phyloP scores from a whole-genome alignment of 2,888 invertebrate species.

The Lycophotia porphyrea region DNA sequence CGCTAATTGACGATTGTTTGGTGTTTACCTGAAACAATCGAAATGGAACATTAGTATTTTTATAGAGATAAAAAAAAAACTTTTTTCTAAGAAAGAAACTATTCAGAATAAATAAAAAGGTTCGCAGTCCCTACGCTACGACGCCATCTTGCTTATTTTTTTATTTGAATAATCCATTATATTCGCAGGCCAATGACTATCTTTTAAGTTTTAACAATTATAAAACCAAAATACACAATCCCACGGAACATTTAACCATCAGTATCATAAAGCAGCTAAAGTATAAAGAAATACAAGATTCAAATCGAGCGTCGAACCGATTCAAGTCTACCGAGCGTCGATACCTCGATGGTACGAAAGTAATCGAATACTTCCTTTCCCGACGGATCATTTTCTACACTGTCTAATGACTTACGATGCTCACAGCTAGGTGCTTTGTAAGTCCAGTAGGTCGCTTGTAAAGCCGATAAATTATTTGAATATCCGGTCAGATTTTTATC shows the following conservation, averaged over 20 bases:
- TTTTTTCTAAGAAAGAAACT: not conserved
- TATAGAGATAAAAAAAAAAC: not conserved
- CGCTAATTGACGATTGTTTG: slow-evolving; percentile 29
- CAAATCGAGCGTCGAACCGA: slow-evolving; percentile 30
- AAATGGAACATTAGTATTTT: slow-evolving; percentile 44
- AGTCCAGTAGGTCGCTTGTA: slow-evolving; percentile 1
- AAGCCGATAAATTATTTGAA: slow-evolving; percentile 13
- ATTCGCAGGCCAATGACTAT: not conserved
- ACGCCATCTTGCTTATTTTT: slow-evolving; percentile 11
- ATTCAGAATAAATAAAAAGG: not conserved
- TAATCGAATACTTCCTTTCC: slow-evolving; percentile 65
- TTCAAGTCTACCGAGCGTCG: slow-evolving; percentile 18
- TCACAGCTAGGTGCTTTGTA: slow-evolving; percentile 21
- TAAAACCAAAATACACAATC: slow-evolving; percentile 7
- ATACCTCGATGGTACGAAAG: slow-evolving; percentile 38
- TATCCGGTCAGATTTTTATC: slow-evolving; percentile 25
- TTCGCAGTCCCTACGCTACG: not conserved
- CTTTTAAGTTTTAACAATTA: not conserved
- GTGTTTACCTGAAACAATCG: slow-evolving; percentile 68
- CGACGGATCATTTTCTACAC: slow-evolving; percentile 56
- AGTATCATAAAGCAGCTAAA: slow-evolving; percentile 2
- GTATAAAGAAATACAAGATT: slow-evolving; percentile 50
- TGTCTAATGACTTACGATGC: slow-evolving; percentile 53
- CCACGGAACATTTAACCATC: not conserved
- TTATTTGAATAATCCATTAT: not conserved